phyloP scores from a whole-genome alignment of 92 coral and sea anemone species.

The Siderastrea radians region DNA sequence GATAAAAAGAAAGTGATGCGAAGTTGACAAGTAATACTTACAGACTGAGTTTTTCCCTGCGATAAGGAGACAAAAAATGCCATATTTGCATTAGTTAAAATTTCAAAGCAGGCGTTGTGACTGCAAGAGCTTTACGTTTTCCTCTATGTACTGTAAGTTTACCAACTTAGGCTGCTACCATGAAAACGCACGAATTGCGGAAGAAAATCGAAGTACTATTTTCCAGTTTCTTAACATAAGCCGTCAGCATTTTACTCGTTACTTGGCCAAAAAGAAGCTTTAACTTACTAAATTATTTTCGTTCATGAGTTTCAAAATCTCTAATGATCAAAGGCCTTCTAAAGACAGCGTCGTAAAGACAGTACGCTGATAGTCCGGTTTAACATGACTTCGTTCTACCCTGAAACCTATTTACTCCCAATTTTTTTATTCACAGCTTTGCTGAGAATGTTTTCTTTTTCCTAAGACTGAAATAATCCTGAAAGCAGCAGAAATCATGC shows the following conservation, averaged over 20 bases:
- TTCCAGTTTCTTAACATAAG: no score
- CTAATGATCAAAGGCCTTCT: not conserved
- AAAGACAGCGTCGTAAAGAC: not conserved
- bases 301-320: no score
- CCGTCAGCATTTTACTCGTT: no score
- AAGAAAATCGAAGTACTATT: not conserved
- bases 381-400: not conserved
- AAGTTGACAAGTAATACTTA: slow-evolving; percentile 50
- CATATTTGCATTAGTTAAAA: not conserved
- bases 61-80: not conserved
- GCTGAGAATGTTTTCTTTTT: not conserved
- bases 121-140: not conserved
- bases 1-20: not conserved
- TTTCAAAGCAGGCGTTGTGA: not conserved
- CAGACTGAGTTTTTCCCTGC: slow-evolving; percentile 94
- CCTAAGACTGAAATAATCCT: not conserved
- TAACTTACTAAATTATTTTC: no score
- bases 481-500: slow-evolving; percentile 10
- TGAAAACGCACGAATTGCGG: not conserved
- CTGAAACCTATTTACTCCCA: no score
- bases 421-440: not conserved
- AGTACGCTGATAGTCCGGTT: not conserved
- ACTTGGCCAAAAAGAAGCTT: no score
- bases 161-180: not conserved
- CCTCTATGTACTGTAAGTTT: not conserved